A percentile compares a stretch with the other conserved stretches of the same genome.
Evolutionary conservation across 2,797 vertebrate genomes (phyloP).

Genomic region (Oreochromis mossambicus): DNA sequence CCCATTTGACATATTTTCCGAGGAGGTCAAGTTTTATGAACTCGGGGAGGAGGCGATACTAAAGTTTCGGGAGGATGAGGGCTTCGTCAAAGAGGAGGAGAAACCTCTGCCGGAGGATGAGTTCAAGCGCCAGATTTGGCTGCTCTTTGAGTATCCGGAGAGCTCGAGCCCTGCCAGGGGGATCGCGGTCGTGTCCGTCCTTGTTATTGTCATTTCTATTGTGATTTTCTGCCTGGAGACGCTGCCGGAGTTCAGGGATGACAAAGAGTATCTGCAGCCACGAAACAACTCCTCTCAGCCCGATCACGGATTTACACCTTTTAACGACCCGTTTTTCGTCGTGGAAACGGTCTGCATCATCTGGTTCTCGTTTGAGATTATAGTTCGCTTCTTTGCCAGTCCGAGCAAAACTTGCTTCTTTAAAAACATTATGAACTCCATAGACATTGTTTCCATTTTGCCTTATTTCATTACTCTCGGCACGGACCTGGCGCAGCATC

Average conservation of each 20-base stretch:
- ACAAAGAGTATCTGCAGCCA: slow-evolving; percentile 82
- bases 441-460: slow-evolving; percentile 99
- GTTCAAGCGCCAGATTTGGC: slow-evolving; percentile 97
- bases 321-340: slow-evolving; percentile 98
- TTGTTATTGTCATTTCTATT: slow-evolving; percentile 97
- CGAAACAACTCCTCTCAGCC: slow-evolving; percentile 70
- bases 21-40: slow-evolving; percentile 98
- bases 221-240: slow-evolving; percentile 99
- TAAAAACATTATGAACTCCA: slow-evolving; percentile 98
- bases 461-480: slow-evolving; percentile 99
- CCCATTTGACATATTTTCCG: slow-evolving; percentile 95
- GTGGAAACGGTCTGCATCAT: slow-evolving; percentile 98
- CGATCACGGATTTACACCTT: slow-evolving; percentile 86
- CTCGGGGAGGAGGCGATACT: slow-evolving; percentile 95
- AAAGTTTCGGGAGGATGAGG: slow-evolving; percentile 97
- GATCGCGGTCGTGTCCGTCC: slow-evolving; percentile 95
- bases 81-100: slow-evolving; percentile 96
- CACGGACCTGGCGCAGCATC: slow-evolving; percentile 93
- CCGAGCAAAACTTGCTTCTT: slow-evolving; percentile 96
- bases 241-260: slow-evolving; percentile 96
- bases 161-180: slow-evolving; percentile 94
- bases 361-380: slow-evolving; percentile 98
- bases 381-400: slow-evolving; percentile 93
- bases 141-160: slow-evolving; percentile 97
- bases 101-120: slow-evolving; percentile 92